Base-by-base conservation (phyloP, 2,888 invertebrate genomes). In the Lucinisca nassula region DNA sequence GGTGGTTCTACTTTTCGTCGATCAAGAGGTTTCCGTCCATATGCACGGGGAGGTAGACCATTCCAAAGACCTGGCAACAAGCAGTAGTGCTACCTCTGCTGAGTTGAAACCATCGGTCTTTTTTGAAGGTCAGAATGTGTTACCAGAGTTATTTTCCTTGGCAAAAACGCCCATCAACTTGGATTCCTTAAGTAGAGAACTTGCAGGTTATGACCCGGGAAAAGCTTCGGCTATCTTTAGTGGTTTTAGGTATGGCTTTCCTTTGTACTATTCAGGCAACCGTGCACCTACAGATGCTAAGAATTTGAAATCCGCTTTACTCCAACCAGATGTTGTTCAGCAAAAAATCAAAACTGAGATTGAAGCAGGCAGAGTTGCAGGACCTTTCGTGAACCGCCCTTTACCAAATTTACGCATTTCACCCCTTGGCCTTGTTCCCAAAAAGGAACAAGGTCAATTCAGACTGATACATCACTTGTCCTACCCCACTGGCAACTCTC, bases 401-500 rank as follows among this genome's bases (percentile, higher is more conserved):
- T 0, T 70, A 55, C 27, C 45, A 58, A 27, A 80, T 51, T 45
- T 80, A 21, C 32, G 75, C 35, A 24, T 84, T 32, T 84, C 80
- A 24, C 85, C 85, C 27, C 51, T 85, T 12, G 81, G 81, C 14
- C 80, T 17, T 72, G 55, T 55, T 17, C 12, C 8, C 58, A 32
- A 81, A 77, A 72, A 85, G 40, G 12, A 76, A 21, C 58, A 72
- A 55, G 81, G 77, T 37, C 74, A 45, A 38, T 81, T 38, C 21
- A 30, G 67, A 38, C 73, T 45, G n/a, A 85, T 78, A 49, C 61
- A 58, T 70, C 85, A 77, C 58, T 45, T 74, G 38, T 82, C 67
- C 12, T 37, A 55, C 27, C 80, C 61, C 0, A 14, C 21, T 27
- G 73, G n/a, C 35, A 40, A 32, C 40, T 67, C 35, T 55, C 38